These are phyloP conservation scores for Isurus oxyrinchus DNA, from an alignment of 2,113 vertebrate species.

Conservation along the genomic window DNA sequence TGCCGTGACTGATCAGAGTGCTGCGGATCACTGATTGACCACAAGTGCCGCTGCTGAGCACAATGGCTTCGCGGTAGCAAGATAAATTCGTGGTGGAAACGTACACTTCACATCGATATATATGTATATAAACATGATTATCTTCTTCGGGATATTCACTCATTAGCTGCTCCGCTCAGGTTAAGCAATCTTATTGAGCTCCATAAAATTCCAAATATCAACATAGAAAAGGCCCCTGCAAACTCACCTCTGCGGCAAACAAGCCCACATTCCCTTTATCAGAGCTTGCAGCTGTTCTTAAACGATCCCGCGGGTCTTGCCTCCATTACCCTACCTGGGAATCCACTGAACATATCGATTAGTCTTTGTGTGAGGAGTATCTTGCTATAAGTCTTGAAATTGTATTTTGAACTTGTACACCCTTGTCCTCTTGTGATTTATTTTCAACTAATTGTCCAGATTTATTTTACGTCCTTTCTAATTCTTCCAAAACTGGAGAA, in stretches of 20 bases:
- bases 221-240: not conserved
- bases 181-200: not conserved
- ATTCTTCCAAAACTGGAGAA: not conserved
- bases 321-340: not conserved
- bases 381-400: not conserved
- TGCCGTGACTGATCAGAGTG: not conserved
- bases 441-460: not conserved
- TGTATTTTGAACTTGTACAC: not conserved
- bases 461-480: not conserved
- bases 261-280: not conserved
- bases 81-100: not conserved
- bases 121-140: not conserved
- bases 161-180: not conserved
- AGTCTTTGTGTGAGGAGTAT: not conserved
- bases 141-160: not conserved
- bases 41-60: slow-evolving; percentile 2
- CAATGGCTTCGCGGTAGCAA: not conserved
- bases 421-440: not conserved
- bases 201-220: not conserved
- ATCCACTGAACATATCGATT: not conserved
- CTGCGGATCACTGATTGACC: not conserved
- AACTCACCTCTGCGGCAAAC: not conserved
- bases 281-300: not conserved
- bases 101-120: not conserved
- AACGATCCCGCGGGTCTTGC: not conserved